phyloP scores from a whole-genome alignment of 2,888 invertebrate genomes.

The Selenia dentaria region DNA sequence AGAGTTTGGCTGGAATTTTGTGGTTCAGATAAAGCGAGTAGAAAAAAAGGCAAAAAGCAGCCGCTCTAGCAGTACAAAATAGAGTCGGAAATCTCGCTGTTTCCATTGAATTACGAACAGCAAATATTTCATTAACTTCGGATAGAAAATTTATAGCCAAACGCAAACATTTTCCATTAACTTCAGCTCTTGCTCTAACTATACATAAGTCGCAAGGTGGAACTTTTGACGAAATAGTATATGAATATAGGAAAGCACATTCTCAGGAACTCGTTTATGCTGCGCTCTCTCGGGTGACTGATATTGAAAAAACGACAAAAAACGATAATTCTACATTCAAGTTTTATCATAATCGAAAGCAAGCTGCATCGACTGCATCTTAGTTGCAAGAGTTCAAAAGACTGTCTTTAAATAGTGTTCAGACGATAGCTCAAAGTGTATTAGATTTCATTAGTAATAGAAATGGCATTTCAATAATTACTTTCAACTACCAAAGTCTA shows the following conservation, averaged over 20 bases:
- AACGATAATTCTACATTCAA: conserved; percentile 15
- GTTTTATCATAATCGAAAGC: conserved; percentile 11
- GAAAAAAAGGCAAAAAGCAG: conserved; percentile 19
- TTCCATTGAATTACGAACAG: conserved; percentile 17
- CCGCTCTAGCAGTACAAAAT: conserved; percentile 9
- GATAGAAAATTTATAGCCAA: conserved; percentile 10
- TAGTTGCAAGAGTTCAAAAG: conserved; percentile 25
- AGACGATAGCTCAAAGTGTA: conserved; percentile 29
- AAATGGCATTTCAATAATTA: conserved; percentile 29
- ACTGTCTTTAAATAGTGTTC: conserved; percentile 31
- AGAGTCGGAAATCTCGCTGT: conserved; percentile 16
- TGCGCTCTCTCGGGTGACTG: conserved; percentile 27
- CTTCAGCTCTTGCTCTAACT: conserved; percentile 14
- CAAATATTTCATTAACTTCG: conserved; percentile 16
- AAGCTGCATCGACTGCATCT: conserved; percentile 12
- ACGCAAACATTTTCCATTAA: conserved; percentile 25
- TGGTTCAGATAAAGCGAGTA: conserved; percentile 12
- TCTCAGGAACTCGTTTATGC: conserved; percentile 27
- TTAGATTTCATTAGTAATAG: conserved; percentile 29
- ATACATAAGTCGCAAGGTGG: conserved; percentile 19
- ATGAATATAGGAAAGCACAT: conserved; percentile 21
- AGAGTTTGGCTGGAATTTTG: conserved; percentile 31
- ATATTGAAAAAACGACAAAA: conserved; percentile 18
- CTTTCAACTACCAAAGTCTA: conserved; percentile 29
- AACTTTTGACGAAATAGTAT: conserved; percentile 5